These are phyloP conservation scores for Bos indicus DNA, from an alignment of 2,113 vertebrate genomes.

Conservation along the genomic window DNA sequence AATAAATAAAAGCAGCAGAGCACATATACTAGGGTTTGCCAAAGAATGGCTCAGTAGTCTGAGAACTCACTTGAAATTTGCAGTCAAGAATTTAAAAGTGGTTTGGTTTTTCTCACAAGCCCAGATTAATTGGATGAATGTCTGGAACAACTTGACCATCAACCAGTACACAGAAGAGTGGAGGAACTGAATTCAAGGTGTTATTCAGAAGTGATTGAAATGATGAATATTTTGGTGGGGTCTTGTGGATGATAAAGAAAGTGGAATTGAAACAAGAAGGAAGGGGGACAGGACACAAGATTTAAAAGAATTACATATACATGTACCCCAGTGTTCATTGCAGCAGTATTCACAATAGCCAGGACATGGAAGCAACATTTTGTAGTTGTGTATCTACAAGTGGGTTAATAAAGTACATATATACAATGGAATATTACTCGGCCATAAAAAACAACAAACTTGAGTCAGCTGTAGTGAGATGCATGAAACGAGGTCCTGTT, in stretches of 20 bases:
- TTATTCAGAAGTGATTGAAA: background rate
- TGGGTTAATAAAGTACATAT: background rate
- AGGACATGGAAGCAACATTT: background rate
- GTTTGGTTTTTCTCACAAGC: background rate
- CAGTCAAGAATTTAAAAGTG: background rate
- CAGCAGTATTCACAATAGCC: background rate
- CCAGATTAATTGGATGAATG: background rate
- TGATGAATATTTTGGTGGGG: background rate
- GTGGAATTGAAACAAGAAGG: background rate
- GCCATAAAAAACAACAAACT: background rate
- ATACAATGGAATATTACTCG: background rate
- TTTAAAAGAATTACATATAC: background rate
- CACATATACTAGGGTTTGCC: too few species aligned
- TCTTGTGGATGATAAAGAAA: background rate
- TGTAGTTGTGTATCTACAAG: background rate
- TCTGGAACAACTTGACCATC: background rate
- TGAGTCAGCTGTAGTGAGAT: background rate
- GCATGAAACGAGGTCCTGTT: background rate
- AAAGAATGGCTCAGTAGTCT: too few species aligned
- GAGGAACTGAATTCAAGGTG: background rate
- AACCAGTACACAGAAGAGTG: too few species aligned
- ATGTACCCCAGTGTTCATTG: background rate
- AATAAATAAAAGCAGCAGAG: background rate
- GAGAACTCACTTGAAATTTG: background rate
- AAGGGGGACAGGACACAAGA: background rate